Base-by-base conservation (phyloP, 2,888 invertebrate genomes). In the Idaea aversata region DNA sequence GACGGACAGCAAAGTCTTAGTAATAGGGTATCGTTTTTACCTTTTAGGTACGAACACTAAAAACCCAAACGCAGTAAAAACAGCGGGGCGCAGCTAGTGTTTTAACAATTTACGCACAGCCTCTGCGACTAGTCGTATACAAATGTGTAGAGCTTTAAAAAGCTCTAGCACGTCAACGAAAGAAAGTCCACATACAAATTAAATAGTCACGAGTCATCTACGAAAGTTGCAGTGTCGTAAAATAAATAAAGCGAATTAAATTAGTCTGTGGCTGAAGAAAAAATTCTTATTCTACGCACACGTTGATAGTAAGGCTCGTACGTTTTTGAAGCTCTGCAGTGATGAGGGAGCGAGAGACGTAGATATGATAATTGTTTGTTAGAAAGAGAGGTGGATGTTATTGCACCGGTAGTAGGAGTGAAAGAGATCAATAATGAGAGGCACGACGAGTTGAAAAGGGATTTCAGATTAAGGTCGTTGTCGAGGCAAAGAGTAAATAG, bases 391-490 rank as follows among this genome's bases (percentile, higher is more conserved):
- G 74, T 77, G 64, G 70, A 77, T 83, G 86, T 87, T 90, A 91
- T 92, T 93, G 92, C 92, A 93, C 91, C 92, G 92, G 92, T 92
- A 91, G 92, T 90, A 93, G 91, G 92, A 93, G 92, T 91, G 92
- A 93, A 93, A 93, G 92, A 93, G 92, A 93, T 93, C 92, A 91
- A 93, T 93, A 93, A 92, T 92, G 92, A 92, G 92, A 90, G 87
- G 88, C 89, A 88, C 91, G 91, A 91, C 88, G 92, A 92, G 92
- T 93, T 91, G 92, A 91, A 93, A 93, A 93, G 92, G 91, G 92
- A 93, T 93, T 93, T 92, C 92, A 93, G 92, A 93, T 93, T 93
- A 93, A 93, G 92, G 92, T 91, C 92, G 92, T 91, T 90, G 88
- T 90, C 86, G 88, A 85, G 86, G 78, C 92, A 91, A 86, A 91